Evolutionary conservation across 2,888 invertebrate genomes (phyloP), one percentile per base, ranked within the genome.

Genomic region (Octodonta nipae): DNA sequence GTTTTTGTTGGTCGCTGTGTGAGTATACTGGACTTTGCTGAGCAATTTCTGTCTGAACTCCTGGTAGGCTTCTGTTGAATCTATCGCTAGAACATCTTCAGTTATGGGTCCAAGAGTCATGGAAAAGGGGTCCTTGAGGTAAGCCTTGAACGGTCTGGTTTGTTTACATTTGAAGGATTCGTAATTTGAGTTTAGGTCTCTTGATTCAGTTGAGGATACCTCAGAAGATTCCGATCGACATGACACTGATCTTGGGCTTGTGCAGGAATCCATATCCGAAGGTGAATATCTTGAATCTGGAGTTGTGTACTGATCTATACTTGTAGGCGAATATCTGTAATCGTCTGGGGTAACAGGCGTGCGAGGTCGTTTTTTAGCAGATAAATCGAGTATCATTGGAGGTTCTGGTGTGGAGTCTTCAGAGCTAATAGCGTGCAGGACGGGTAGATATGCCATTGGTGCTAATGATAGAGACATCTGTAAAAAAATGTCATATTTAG

Each of bases 21-120:
- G 1, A 68, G 60, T 11, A 66, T 52, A 3, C 70, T 75, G 27
- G 69, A 83, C 76, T 26, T 75, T 75, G 13, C 73, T 66, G 10
- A 85, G 50, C 51, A 80, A 75, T 35, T 71, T 70, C 32, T 74
- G 67, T 24, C 85, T 70, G 45, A 82, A 87, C 17, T 74, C 73
- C 3, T 70, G 67, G 47, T 80, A 87, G 3, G 76, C 74, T 32
- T 80, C 78, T 24, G 70, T 69, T 1, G 73, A 69, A 26, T 71
- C 68, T 45, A 67, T 68, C 33, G 71, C 69, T 11, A 73, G 57
- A 3, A 68, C 47, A 6, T 65, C 50, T 33, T 67, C 71, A 1
- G 67, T 50, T 39, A 51, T 45, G 1, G 50, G 38, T 41, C 70
- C 55, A 41, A 76, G 52, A 25, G 73, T 56, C 44, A 83, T 53